Conservation (phyloP, 2,888 invertebrate genomes). For the Plebejus anna region DNA sequence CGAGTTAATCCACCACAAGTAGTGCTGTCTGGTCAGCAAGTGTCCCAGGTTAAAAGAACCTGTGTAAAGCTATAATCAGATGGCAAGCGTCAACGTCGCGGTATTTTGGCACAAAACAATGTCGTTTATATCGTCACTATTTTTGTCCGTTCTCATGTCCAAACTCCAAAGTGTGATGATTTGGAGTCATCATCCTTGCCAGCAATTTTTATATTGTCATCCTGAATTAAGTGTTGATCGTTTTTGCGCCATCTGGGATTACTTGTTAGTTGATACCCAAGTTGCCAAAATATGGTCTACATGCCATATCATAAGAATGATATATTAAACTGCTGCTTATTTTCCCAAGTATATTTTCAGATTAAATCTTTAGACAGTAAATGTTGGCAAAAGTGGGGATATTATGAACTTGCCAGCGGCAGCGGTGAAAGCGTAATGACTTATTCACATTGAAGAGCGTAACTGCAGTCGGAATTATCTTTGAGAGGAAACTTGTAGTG, state of each 20-base stretch:
- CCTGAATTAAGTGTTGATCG: not conserved
- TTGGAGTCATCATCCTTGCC: slow-evolving; percentile 11
- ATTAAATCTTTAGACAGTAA: not conserved
- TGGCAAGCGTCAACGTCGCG: slow-evolving; percentile 57
- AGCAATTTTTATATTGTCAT: not conserved
- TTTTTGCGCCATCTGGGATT: too few relatives aligned
- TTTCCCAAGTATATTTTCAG: not conserved
- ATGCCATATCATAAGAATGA: too few relatives aligned
- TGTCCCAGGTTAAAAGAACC: not conserved
- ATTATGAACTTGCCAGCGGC: not conserved
- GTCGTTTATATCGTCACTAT: slow-evolving; percentile 72
- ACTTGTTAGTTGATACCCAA: too few relatives aligned
- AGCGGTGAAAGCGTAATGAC: slow-evolving; percentile 9
- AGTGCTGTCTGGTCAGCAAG: not conserved
- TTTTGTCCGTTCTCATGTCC: slow-evolving; percentile 54
- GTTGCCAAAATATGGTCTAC: too few relatives aligned
- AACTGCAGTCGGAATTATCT: slow-evolving; percentile 2
- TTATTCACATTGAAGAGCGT: slow-evolving; percentile 3
- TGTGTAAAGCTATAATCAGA: slow-evolving; percentile 16
- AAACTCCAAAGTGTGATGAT: slow-evolving; percentile 25
- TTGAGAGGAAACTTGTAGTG: not conserved
- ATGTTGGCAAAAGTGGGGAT: not conserved
- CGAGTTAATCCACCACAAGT: not conserved
- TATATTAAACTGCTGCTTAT: not conserved
- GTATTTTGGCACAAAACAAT: slow-evolving; percentile 72